Evolutionary conservation across 2,113 vertebrate species (phyloP), one percentile per base, ranked within the genome.

Genomic region (Carettochelys insculpta): DNA sequence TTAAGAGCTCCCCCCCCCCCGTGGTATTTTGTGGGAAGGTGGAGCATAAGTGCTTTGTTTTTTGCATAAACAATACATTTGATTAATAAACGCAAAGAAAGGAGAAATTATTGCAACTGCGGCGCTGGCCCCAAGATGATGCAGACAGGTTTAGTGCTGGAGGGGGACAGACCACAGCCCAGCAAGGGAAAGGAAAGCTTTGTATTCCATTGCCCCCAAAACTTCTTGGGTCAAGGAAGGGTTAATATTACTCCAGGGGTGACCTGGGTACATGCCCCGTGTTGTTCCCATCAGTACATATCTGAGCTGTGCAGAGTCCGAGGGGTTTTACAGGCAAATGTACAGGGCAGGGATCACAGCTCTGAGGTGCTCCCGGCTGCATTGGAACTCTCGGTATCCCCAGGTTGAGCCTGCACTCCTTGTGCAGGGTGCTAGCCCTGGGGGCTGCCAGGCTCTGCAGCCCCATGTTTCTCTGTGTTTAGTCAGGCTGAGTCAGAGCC

Each of bases 401-500:
- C 31, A 9, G 16, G 58, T 34, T 65, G 58, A 61, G 14, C 58
- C 34, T 2, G 29, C 19, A 19, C 58, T n/a, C 16, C 31, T n/a
- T 11, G 16, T 65, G 58, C 31, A 17, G n/a, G n/a, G 61, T 3
- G n/a, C 53, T 8, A 17, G 17, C 31, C 17, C 41, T 6, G 1
- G 8, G 6, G 5, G 48, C 14, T 13, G 24, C 54, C 16, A 22
- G 14, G 61, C 34, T 71, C 22, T 8, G 31, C 65, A 14, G 29
- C 10, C 51, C 52, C 7, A 16, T 10, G 31, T 91, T 73, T 87
- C 76, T 45, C 83, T 88, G 3, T 56, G 31, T 89, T 11, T 94
- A 99, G 99, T 85, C 14, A 85, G 86, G 31, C 77, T 98, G 95
- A 95, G 97, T 0, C 77, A 20, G 85, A 71, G 3, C 4, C 76